A percentile compares a stretch with the other conserved stretches of the same genome.
Conservation (phyloP, 2,888 invertebrate species). For the Nymphalis polychloros region DNA sequence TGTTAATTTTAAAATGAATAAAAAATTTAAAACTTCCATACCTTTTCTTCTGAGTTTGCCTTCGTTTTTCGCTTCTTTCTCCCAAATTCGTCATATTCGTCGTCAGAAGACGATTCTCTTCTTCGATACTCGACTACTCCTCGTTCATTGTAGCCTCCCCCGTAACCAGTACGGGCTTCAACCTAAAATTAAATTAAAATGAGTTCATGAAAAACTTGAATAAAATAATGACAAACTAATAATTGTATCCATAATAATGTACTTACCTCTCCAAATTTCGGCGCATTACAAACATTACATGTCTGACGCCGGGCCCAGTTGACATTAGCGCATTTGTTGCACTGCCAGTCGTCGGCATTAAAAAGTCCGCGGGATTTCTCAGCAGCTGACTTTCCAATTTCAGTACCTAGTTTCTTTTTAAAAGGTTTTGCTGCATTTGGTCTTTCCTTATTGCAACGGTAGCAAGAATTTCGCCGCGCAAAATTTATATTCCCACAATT, state of each 20-base stretch:
- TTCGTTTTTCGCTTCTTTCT: slow-evolving; percentile 83
- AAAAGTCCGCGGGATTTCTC: slow-evolving; percentile 98
- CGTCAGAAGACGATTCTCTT: slow-evolving; percentile 91
- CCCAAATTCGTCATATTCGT: slow-evolving; percentile 97
- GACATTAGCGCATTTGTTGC: slow-evolving; percentile 99
- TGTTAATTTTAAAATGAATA: neutral
- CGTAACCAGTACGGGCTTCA: slow-evolving; percentile 90
- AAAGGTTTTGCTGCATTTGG: slow-evolving; percentile 62
- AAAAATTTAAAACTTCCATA: slow-evolving; percentile 42
- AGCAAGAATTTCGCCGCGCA: slow-evolving; percentile 93
- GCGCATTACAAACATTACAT: slow-evolving; percentile 99
- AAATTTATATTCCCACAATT: slow-evolving; percentile 97
- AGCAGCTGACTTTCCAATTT: slow-evolving; percentile 98
- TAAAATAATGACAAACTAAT: neutral
- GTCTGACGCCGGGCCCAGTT: slow-evolving; percentile 98
- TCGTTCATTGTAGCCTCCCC: slow-evolving; percentile 97
- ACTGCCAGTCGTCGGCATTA: slow-evolving; percentile 99
- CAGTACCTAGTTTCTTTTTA: slow-evolving; percentile 94
- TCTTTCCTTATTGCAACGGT: slow-evolving; percentile 92
- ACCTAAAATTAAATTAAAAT: slow-evolving; percentile 57
- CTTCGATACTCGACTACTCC: slow-evolving; percentile 97
- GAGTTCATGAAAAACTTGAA: neutral
- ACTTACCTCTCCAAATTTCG: slow-evolving; percentile 96
- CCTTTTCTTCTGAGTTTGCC: slow-evolving; percentile 53
- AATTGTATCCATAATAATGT: neutral